Conservation (phyloP, 1,140 invertebrate genomes). For the Zaprionus capensis region DNA sequence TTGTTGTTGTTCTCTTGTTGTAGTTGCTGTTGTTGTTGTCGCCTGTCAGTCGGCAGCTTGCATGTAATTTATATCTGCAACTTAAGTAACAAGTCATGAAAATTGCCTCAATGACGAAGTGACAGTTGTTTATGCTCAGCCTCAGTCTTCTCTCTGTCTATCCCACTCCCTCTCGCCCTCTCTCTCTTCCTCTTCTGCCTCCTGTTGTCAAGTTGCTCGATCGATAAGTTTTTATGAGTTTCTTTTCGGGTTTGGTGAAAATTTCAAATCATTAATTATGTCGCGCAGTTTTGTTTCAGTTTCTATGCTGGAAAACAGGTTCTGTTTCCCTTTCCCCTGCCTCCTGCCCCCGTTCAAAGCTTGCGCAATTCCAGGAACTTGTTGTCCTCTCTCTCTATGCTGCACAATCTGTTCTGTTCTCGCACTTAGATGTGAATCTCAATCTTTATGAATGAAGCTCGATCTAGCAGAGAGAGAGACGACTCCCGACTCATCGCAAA, state of each 20-base stretch:
- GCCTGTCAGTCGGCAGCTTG: constrained; percentile 29
- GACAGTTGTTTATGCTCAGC: constrained; percentile 27
- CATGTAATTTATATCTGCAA: constrained; percentile 47
- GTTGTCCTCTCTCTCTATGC: constrained; percentile 15
- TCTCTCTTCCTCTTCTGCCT: constrained; percentile 9
- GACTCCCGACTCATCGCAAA: neutral
- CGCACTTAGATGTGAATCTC: constrained; percentile 66
- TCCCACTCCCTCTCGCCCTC: too few species aligned
- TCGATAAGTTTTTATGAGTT: constrained; percentile 65
- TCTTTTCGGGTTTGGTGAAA: constrained; percentile 55
- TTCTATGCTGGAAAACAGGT: constrained; percentile 48
- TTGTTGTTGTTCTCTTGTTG: neutral
- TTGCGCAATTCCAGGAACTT: constrained; percentile 68
- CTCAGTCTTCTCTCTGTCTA: too few species aligned
- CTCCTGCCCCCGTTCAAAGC: constrained; percentile 25
- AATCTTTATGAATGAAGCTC: constrained; percentile 63
- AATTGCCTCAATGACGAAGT: constrained; percentile 30
- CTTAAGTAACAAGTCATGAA: constrained; percentile 39
- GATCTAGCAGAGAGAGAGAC: neutral
- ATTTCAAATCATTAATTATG: constrained; percentile 77
- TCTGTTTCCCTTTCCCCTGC: constrained; percentile 21
- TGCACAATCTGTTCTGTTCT: constrained; percentile 19
- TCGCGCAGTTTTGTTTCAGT: constrained; percentile 3
- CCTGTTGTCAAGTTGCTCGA: constrained; percentile 26
- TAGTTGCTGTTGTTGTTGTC: constrained; percentile 3